Base-by-base conservation (phyloP, 1,140 invertebrate genomes). In the Neodiprion pinetum region DNA sequence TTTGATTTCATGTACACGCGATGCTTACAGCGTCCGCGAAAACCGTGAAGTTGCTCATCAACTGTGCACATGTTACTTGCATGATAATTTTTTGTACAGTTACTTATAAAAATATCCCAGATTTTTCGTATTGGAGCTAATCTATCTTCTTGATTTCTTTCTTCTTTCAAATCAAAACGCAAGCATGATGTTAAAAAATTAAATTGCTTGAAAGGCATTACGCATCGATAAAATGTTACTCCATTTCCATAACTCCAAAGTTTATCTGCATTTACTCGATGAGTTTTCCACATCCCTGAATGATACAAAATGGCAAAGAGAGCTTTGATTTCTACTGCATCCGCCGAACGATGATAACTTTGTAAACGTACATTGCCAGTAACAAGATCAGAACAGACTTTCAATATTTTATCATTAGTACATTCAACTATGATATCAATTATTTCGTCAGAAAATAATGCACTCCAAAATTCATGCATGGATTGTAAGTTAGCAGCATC, bases 101-200 rank as follows among this genome's bases (percentile, higher is more conserved):
- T 76, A n/a, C 14, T 21, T 9, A 76, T 74, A 69, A 86, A 83
- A 9, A 76, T 76, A 17, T 86, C 78, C 82, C 82, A 89, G 69
- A 88, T 75, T 70, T 87, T 79, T 75, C 82, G 76, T 9, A 88
- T 82, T 7, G 76, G 80, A 47, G 83, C 82, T 79, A 88, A 85
- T 72, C 77, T 75, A 76, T 87, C 85, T 72, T 80, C 74, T 71
- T 76, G 74, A 5, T 68, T 47, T 73, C 83, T 75, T 48, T 80
- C 82, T 70, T 48, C 69, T 78, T 81, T 82, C 53, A 83, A 77
- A 76, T 86, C 82, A 74, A 87, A 84, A 53, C 84, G 77, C 9
- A 88, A 66, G 75, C 80, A 84, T 61, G 76, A 72, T 53, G 84
- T 66, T 17, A 88, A 67, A 79, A 87, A 87, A 71, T 79, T 72